These are phyloP conservation scores for Aphelinus atriplicis DNA, from an alignment of 1,140 invertebrate species.

Conservation along the genomic window DNA sequence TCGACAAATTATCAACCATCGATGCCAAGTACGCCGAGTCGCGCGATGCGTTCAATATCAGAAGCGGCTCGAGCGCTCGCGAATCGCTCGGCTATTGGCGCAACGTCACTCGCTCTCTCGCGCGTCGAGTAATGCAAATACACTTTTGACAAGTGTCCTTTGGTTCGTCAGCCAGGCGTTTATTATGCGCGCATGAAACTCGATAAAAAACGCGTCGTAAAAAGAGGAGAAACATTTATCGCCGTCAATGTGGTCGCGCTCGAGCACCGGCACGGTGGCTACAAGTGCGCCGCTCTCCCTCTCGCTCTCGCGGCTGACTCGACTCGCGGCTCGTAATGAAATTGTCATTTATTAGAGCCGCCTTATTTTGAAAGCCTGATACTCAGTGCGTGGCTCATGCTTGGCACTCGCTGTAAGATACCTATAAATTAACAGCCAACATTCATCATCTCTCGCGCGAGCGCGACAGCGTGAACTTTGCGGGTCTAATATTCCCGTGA, in stretches of 20 bases:
- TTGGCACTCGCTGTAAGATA: conserved; percentile 1
- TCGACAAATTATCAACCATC: no score
- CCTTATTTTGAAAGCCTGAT: conserved; percentile 6
- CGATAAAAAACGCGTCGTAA: neutral
- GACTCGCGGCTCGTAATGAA: neutral
- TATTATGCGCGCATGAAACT: neutral
- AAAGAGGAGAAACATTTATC: neutral
- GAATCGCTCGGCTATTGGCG: no score
- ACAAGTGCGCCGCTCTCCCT: no score
- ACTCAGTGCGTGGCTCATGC: neutral
- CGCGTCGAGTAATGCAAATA: conserved; percentile 16
- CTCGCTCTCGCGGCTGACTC: no score
- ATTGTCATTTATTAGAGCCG: conserved; percentile 8
- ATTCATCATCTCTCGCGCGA: neutral
- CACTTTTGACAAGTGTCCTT: conserved; percentile 23
- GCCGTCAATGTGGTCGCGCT: neutral
- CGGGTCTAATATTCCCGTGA: neutral
- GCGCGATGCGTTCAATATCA: no score
- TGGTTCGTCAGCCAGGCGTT: neutral
- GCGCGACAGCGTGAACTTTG: neutral
- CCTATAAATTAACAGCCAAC: conserved; percentile 9
- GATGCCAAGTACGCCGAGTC: no score
- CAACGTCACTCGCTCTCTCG: no score
- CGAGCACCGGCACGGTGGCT: no score
- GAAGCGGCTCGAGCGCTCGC: no score